Evolutionary conservation across 2,888 invertebrate species (phyloP), one percentile per base, ranked within the genome.

Genomic region (Anodontia alba): DNA sequence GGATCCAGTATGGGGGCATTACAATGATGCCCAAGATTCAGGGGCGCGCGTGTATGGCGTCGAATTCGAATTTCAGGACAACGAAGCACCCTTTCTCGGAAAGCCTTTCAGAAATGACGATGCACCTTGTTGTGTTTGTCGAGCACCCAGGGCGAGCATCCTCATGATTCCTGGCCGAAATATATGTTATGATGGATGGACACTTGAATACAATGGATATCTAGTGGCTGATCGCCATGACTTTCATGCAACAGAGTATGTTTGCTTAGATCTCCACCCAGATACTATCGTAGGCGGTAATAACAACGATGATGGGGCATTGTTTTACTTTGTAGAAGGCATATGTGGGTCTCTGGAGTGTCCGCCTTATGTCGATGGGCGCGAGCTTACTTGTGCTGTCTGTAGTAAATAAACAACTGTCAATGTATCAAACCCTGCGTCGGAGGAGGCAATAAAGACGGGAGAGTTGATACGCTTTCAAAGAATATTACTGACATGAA

Each of bases 321-420:
- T 72, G 20, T 38, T 72, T 1, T 72, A 72, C 57, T 26, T 72
- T 12, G 72, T 42, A 3, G 72, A 72, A n/a, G 72, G 38, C 1
- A 23, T 23, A 1, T 72, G 72, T 38, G 72, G 72, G 23, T 57
- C 54, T 23, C 54, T 54, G 2, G 26, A 23, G 54, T 54, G 54
- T 54, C 26, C 54, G 23, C 23, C 54, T 1, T 72, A 72, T 42
- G 26, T 57, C 12, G 36, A 72, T 23, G 72, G 72, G 1, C 72
- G 72, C 10, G 72, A 72, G 26, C 72, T 72, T 5, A 72, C 72
- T 23, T 72, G 57, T 42, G 72, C 49, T 38, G 72, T 72, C 0
- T 72, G 72, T 38, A 72, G 57, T 29, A 54, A 72, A 42, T 72
- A 51, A 49, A 42, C 7, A 26, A 7, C 15, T 67, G 12, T 67